These are phyloP conservation scores for Malacoctenus gilli DNA, from an alignment of 2,797 vertebrate species.

Conservation along the genomic window DNA sequence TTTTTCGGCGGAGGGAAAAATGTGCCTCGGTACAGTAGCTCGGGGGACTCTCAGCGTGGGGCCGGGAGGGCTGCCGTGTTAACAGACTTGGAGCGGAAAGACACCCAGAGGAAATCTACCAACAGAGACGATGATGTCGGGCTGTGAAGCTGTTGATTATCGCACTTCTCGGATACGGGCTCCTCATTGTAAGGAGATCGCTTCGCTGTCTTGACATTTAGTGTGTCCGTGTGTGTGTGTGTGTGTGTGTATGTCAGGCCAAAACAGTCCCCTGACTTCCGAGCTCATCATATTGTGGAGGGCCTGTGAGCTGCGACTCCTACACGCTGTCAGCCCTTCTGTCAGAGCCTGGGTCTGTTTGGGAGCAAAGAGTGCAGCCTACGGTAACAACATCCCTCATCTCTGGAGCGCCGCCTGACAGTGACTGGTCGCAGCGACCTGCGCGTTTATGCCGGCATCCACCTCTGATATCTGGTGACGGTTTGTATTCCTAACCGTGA, in stretches of 20 bases:
- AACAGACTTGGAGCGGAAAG: slow-evolving; percentile 52
- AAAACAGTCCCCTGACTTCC: slow-evolving; percentile 28
- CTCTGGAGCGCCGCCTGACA: neutral
- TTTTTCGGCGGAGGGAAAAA: slow-evolving; percentile 64
- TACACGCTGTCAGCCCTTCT: slow-evolving; percentile 6
- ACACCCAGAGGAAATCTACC: slow-evolving; percentile 63
- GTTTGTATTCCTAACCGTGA: neutral
- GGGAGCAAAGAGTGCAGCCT: slow-evolving; percentile 9
- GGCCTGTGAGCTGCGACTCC: slow-evolving; percentile 9
- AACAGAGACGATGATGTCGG: slow-evolving; percentile 30
- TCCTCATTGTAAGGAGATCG: slow-evolving; percentile 28
- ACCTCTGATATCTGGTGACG: neutral
- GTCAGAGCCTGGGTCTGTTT: slow-evolving; percentile 16
- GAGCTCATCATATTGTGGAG: slow-evolving; percentile 17
- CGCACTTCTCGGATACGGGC: slow-evolving; percentile 30
- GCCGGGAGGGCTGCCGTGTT: slow-evolving; percentile 54
- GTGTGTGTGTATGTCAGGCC: slow-evolving; percentile 21
- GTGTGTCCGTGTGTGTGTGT: slow-evolving; percentile 6
- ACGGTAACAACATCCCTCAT: neutral
- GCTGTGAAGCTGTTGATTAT: slow-evolving; percentile 49
- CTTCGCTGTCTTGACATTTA: slow-evolving; percentile 40
- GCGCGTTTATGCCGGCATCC: neutral
- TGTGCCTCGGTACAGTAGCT: slow-evolving; percentile 71
- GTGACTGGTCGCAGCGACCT: neutral
- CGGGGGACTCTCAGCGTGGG: slow-evolving; percentile 59